Conservation (phyloP, 2,888 invertebrate species). For the Hofmannophila pseudospretella region DNA sequence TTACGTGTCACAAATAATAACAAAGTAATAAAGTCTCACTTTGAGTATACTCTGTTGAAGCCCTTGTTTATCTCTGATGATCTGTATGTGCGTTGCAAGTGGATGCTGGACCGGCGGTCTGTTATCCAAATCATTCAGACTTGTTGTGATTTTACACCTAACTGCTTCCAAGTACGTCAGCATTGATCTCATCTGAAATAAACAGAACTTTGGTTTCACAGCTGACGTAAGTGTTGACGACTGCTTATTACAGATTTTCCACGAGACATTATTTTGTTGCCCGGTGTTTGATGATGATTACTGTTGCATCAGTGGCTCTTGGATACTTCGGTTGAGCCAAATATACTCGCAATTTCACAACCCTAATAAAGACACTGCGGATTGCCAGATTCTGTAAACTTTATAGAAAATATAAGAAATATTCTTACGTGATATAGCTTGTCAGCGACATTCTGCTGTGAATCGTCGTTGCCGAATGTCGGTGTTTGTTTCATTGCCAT, state of each 20-base stretch:
- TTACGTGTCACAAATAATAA: too few species aligned
- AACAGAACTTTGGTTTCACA: too few species aligned
- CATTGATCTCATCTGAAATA: constrained; percentile 92
- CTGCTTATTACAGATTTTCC: too few species aligned
- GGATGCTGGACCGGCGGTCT: constrained; percentile 88
- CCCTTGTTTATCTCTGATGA: constrained; percentile 93
- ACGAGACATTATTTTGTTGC: too few species aligned
- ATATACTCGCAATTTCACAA: too few species aligned
- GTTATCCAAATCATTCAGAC: constrained; percentile 89
- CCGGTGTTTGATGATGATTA: too few species aligned
- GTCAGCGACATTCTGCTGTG: constrained; percentile 93
- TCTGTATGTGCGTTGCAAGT: constrained; percentile 90
- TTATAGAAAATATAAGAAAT: too few species aligned
- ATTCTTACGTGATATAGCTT: constrained; percentile 95
- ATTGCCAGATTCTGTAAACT: too few species aligned
- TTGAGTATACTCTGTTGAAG: constrained; percentile 90
- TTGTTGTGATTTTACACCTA: constrained; percentile 90
- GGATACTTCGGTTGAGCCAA: too few species aligned
- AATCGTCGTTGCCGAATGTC: constrained; percentile 90
- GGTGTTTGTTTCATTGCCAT: constrained; percentile 92
- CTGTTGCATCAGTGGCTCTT: too few species aligned
- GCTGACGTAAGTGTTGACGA: too few species aligned
- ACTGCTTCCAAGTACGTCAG: constrained; percentile 94
- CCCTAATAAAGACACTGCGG: too few species aligned
- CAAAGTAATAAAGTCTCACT: constrained; percentile 66